Base-by-base conservation (phyloP, 2,888 invertebrate genomes). In the Leptarthrus brevirostris region DNA sequence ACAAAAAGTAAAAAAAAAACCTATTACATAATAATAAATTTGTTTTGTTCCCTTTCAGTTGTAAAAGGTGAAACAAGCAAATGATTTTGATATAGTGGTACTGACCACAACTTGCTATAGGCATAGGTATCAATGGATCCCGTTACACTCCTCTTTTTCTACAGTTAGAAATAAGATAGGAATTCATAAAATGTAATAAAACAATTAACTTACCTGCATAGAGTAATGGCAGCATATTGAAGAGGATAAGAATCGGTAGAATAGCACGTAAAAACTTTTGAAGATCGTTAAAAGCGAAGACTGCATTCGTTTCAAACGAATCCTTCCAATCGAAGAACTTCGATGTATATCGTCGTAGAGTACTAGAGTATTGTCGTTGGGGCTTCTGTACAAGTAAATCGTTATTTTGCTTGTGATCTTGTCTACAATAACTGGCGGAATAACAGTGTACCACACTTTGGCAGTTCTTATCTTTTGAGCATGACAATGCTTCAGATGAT, bases 201-300 rank as follows among this genome's bases (percentile, higher is more conserved):
- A 52, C 6, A 66, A 40, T 16, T 16, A 22, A 69, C 69, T 52
- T n/a, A 72, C 72, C 72, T 72, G 72, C 85, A 82, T 82, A 83
- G 78, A 85, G 83, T 76, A 84, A 79, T 79, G 85, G 85, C 81
- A 85, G 80, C 82, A 85, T 82, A 80, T 85, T 84, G 79, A 85
- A 83, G 79, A 85, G 82, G 81, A 85, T 81, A 79, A 85, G 78
- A 78, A 85, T 79, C 76, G 84, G 83, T 78, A 85, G 79, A 76
- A 85, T 79, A 80, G 81, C 79, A 77, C 82, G 82, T 77, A 83
- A 79, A 79, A 83, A 79, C 77, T 81, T 81, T 78, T 84, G 84
- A 75, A 83, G 77, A 79, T 84, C 83, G 79, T 77, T 78, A 74
- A 81, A 79, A 77, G 80, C 78, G 77, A 76, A 79, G 76, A 79